Evolutionary conservation across 1,140 invertebrate genomes (phyloP).

Genomic region (Luehdorfia chinensis): DNA sequence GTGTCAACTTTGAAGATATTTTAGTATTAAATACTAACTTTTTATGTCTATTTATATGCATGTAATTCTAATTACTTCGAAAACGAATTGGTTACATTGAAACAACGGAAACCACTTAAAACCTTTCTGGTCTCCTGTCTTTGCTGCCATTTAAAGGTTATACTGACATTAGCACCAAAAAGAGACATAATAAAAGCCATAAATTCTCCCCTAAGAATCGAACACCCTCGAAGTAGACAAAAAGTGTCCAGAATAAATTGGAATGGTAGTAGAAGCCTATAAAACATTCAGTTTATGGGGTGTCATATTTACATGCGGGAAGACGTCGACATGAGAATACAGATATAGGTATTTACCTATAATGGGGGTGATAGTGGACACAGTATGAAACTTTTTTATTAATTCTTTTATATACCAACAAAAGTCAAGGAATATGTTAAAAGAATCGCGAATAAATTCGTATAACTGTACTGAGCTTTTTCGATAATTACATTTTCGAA

Average conservation of each 20-base stretch:
- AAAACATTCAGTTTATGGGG: slow-evolving; percentile 75
- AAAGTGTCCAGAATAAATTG: slow-evolving; percentile 76
- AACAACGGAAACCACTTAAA: too few species aligned
- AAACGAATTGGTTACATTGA: too few species aligned
- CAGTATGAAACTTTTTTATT: too few species aligned
- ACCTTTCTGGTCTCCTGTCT: too few species aligned
- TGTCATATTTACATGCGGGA: slow-evolving; percentile 74
- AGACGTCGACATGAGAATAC: slow-evolving; percentile 60
- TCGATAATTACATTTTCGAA: slow-evolving; percentile 33
- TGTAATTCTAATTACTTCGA: too few species aligned
- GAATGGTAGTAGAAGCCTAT: slow-evolving; percentile 67
- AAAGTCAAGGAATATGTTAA: too few species aligned
- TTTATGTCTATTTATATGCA: too few species aligned
- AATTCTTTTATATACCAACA: too few species aligned
- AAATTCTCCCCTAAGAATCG: slow-evolving; percentile 69
- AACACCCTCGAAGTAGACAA: slow-evolving; percentile 70
- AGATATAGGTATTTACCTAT: slow-evolving; percentile 52
- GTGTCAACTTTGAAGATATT: too few species aligned
- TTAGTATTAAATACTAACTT: too few species aligned
- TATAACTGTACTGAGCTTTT: slow-evolving; percentile 32
- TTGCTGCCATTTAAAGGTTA: slow-evolving; percentile 11
- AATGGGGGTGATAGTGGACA: too few species aligned
- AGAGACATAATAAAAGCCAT: slow-evolving; percentile 57
- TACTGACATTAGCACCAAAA: slow-evolving; percentile 43
- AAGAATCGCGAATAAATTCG: slow-evolving; percentile 1